Evolutionary conservation across 2,113 vertebrate species (phyloP).

Genomic region (Paradoxurus hermaphroditus): DNA sequence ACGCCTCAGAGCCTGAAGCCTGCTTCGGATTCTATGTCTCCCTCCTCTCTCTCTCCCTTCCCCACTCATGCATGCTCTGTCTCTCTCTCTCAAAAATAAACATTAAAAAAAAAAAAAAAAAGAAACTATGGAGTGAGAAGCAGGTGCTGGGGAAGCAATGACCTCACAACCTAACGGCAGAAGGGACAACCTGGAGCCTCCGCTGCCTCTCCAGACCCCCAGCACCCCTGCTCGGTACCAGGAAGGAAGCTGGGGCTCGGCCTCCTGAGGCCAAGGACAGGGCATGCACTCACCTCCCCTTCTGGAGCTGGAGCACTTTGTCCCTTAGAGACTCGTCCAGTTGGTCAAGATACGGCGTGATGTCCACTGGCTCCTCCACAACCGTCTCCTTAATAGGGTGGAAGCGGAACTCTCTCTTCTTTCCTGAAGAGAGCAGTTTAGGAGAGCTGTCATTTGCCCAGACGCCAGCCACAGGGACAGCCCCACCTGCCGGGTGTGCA

Average conservation of each 20-base stretch:
- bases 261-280: background rate
- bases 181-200: background rate
- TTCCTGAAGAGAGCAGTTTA: constrained; percentile 80
- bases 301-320: constrained; percentile 95
- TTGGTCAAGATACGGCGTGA: constrained; percentile 95
- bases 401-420: constrained; percentile 96
- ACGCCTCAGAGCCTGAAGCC: too few species aligned
- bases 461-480: background rate
- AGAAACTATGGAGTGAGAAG: background rate
- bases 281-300: constrained; percentile 86
- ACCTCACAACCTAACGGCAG: background rate
- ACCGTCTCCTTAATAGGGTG: constrained; percentile 95
- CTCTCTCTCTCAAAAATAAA: too few species aligned
- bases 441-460: background rate
- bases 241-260: background rate
- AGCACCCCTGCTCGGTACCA: too few species aligned
- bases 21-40: too few species aligned
- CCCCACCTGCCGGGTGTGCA: background rate
- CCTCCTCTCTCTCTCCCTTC: too few species aligned
- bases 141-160: background rate
- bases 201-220: background rate
- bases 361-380: constrained; percentile 94
- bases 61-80: too few species aligned
- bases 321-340: constrained; percentile 94
- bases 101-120: too few species aligned